phyloP scores from a whole-genome alignment of 2,113 vertebrate genomes.

The Chaetura pelagica region DNA sequence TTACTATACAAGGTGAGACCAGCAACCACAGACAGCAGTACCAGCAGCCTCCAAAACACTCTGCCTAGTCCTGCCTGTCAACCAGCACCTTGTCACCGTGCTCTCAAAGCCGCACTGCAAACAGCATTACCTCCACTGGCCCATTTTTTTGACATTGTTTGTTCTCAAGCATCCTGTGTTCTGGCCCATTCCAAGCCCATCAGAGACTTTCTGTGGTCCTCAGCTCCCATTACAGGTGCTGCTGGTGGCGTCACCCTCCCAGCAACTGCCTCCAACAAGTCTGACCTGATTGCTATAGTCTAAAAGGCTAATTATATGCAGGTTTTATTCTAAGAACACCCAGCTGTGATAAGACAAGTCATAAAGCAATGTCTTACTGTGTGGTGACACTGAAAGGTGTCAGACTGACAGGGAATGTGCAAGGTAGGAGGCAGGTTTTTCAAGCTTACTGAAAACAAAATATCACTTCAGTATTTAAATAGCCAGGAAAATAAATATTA shows the following conservation, averaged over 20 bases:
- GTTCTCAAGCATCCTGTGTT: no score
- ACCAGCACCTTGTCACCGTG: not conserved
- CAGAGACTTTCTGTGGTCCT: not conserved
- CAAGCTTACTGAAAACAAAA: not conserved
- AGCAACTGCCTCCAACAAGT: not conserved
- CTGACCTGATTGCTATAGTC: not conserved
- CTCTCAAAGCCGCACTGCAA: not conserved
- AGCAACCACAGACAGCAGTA: not conserved
- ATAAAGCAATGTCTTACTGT: not conserved
- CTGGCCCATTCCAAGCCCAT: not conserved
- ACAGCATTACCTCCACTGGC: not conserved
- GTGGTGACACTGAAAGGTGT: not conserved
- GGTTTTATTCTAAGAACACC: not conserved
- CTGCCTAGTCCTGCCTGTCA: not conserved
- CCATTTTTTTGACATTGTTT: not conserved
- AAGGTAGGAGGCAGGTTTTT: not conserved
- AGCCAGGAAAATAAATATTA: not conserved
- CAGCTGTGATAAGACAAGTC: not conserved
- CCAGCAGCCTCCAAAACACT: not conserved
- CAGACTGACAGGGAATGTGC: not conserved
- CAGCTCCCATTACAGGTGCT: not conserved
- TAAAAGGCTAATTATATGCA: not conserved
- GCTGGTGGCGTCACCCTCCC: accelerated
- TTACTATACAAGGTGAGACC: not conserved
- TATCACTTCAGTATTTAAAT: not conserved